Evolutionary conservation across 1,140 invertebrate species (phyloP).

Genomic region (Papilio polytes): DNA sequence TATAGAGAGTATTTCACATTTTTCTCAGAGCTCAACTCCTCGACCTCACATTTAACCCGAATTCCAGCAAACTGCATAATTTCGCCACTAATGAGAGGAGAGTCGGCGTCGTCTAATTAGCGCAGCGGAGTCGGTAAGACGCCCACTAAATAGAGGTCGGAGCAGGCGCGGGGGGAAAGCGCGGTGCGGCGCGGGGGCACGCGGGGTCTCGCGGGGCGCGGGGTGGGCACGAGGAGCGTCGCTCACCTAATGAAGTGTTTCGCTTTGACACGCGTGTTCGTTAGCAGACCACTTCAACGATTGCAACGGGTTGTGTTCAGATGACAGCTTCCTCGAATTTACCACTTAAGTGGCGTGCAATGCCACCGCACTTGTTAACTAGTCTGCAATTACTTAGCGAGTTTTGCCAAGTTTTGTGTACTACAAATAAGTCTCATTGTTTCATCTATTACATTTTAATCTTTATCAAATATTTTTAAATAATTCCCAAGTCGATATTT

Average conservation of each 20-base stretch:
- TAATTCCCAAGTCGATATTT: too few species aligned
- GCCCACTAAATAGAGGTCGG: constrained; percentile 75
- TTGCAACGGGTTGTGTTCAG: constrained; percentile 76
- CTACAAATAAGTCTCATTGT: constrained; percentile 28
- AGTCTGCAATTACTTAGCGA: constrained; percentile 69
- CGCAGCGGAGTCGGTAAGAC: constrained; percentile 77
- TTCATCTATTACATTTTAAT: constrained; percentile 32
- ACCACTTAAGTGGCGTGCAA: constrained; percentile 80
- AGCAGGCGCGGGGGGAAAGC: constrained; percentile 46
- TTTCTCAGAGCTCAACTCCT: constrained; percentile 67
- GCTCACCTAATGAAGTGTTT: constrained; percentile 83
- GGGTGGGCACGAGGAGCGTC: constrained; percentile 60
- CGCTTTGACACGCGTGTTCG: constrained; percentile 82
- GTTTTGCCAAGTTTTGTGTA: constrained; percentile 53
- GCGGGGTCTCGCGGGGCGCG: constrained; percentile 33
- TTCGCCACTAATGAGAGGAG: constrained; percentile 82
- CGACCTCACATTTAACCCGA: constrained; percentile 80
- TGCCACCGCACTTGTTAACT: constrained; percentile 76
- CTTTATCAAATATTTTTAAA: neutral
- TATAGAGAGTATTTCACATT: constrained; percentile 65
- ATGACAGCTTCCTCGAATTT: constrained; percentile 81
- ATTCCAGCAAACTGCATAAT: constrained; percentile 82
- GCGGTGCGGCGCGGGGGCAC: constrained; percentile 20
- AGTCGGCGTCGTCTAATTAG: constrained; percentile 81
- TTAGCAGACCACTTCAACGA: constrained; percentile 80